These are phyloP conservation scores for Bufo bufo DNA, from an alignment of 2,113 vertebrate species.

Conservation along the genomic window DNA sequence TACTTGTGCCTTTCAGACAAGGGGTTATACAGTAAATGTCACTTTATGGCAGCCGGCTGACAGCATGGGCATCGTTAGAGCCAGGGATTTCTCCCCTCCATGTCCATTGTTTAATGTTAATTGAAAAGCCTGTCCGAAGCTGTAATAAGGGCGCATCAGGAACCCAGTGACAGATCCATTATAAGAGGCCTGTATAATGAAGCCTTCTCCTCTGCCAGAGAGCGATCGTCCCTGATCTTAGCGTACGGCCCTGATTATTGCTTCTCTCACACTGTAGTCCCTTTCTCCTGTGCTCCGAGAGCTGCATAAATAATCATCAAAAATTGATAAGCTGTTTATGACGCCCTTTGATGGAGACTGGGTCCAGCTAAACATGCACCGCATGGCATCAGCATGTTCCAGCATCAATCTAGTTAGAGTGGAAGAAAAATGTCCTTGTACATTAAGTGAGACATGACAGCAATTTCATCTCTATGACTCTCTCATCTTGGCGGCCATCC, in stretches of 20 bases:
- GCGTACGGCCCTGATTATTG: slow-evolving; percentile 13
- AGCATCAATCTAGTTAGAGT: not conserved
- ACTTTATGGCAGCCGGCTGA: not conserved
- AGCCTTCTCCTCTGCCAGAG: not conserved
- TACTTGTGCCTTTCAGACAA: not conserved
- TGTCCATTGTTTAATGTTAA: not conserved
- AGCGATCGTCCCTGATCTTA: slow-evolving; percentile 1
- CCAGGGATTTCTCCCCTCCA: not conserved
- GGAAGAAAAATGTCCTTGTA: not conserved
- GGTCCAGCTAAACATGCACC: slow-evolving; percentile 4
- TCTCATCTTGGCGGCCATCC: not conserved
- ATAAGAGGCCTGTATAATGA: not conserved
- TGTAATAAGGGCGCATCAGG: not conserved
- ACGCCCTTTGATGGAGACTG: not conserved
- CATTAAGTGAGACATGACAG: slow-evolving; percentile 22
- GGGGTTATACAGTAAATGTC: not conserved
- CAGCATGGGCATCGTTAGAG: not conserved
- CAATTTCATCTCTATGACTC: not conserved
- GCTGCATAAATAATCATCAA: slow-evolving; percentile 46
- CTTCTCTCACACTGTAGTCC: not conserved
- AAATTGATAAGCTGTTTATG: slow-evolving; percentile 44
- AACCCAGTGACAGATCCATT: slow-evolving; percentile 26
- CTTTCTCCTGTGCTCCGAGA: not conserved
- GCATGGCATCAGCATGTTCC: slow-evolving; percentile 21
- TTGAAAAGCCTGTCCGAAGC: slow-evolving; percentile 21